Conservation (phyloP, 2,797 vertebrate species). For the Lutjanus campechanus region DNA sequence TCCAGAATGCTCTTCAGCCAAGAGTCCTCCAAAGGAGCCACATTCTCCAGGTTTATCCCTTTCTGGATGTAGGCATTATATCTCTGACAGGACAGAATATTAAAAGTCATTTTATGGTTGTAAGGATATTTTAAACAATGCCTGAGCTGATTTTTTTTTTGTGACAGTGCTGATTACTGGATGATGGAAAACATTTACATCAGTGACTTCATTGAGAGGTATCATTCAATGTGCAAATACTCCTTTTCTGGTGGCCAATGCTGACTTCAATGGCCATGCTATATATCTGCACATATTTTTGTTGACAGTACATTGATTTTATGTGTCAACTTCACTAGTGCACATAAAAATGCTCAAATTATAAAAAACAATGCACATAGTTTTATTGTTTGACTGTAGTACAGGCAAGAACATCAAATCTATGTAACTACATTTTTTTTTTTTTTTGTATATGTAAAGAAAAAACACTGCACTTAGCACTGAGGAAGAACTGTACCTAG, state of each 20-base stretch:
- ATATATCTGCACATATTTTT: neutral
- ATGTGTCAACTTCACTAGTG: neutral
- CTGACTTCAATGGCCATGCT: neutral
- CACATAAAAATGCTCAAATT: neutral
- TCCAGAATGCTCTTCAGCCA: constrained; percentile 86
- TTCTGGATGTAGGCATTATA: constrained; percentile 88
- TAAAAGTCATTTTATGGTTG: neutral
- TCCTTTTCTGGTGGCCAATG: neutral
- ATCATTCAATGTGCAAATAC: constrained; percentile 5
- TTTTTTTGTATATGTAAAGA: no score
- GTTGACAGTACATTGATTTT: neutral
- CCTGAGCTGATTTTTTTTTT: constrained; percentile 3
- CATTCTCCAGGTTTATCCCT: constrained; percentile 86
- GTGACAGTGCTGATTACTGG: neutral
- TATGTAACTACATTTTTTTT: neutral
- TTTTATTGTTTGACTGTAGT: neutral
- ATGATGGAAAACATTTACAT: neutral
- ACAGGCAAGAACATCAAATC: neutral
- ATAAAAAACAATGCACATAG: neutral
- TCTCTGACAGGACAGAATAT: constrained; percentile 76
- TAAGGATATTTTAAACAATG: neutral
- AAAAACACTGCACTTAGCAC: neutral
- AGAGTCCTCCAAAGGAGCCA: constrained; percentile 88
- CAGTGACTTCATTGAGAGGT: neutral
- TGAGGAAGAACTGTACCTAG: neutral